These are phyloP conservation scores for Lepidiolamprologus cunningtoni DNA, from an alignment of 2,113 vertebrate species.

Conservation along the genomic window DNA sequence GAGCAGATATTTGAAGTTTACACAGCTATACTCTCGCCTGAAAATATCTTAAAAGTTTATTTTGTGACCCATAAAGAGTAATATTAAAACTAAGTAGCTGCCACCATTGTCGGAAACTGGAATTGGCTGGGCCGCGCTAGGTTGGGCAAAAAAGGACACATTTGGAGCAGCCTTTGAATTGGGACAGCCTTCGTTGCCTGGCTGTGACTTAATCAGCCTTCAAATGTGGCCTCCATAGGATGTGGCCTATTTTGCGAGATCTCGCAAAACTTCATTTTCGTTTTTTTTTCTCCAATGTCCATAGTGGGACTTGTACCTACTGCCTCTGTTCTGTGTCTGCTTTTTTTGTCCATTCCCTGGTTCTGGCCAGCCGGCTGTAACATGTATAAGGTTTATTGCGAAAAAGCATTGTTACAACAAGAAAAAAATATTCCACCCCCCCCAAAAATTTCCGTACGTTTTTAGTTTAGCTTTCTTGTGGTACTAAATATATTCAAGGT, in stretches of 20 bases:
- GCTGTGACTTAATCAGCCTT: background rate
- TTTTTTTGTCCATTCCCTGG: background rate
- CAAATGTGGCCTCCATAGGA: background rate
- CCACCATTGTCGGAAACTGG: background rate
- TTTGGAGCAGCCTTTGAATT: background rate
- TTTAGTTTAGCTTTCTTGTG: background rate
- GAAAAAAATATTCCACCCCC: background rate
- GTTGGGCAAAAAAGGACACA: background rate
- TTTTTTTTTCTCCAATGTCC: background rate
- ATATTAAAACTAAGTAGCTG: background rate
- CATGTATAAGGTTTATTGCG: background rate
- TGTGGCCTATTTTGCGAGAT: background rate
- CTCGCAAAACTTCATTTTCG: fast-evolving
- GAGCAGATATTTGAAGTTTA: background rate
- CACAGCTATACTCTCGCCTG: fast-evolving
- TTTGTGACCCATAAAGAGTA: background rate
- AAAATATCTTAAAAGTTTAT: background rate
- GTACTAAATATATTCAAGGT: background rate
- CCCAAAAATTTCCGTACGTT: fast-evolving
- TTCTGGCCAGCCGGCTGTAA: background rate
- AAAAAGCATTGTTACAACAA: background rate
- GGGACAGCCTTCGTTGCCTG: background rate
- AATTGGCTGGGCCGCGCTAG: background rate
- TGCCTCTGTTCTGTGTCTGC: background rate
- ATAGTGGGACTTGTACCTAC: fast-evolving